Evolutionary conservation across 2,113 vertebrate species (phyloP).

Genomic region (Capra hircus): DNA sequence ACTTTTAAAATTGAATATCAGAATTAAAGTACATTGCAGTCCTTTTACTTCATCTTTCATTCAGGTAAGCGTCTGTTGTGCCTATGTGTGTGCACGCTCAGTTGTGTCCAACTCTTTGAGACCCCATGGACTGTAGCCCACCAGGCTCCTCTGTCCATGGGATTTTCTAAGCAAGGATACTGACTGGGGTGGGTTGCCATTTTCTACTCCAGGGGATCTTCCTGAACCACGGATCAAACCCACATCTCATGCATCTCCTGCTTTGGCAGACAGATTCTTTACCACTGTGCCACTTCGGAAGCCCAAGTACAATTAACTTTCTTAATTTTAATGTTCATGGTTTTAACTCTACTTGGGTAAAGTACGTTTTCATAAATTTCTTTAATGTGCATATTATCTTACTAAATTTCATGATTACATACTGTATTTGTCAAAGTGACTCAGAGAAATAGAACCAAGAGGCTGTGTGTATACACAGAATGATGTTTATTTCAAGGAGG

Average conservation of each 20-base stretch:
- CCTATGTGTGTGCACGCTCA: neutral
- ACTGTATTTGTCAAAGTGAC: neutral
- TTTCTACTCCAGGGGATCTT: neutral
- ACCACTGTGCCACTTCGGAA: neutral
- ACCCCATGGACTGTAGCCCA: neutral
- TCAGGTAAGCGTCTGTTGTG: neutral
- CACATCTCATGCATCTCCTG: neutral
- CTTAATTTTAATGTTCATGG: neutral
- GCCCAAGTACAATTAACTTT: neutral
- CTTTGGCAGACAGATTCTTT: neutral
- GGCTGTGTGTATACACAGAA: neutral
- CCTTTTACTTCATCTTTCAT: neutral
- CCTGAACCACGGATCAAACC: neutral
- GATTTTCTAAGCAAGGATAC: neutral
- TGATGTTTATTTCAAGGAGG: neutral
- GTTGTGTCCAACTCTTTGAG: rapidly evolving
- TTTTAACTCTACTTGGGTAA: neutral
- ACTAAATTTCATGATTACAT: neutral
- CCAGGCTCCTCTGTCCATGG: neutral
- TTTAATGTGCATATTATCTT: neutral
- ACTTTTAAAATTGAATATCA: neutral
- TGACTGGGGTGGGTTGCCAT: neutral
- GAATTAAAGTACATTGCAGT: neutral
- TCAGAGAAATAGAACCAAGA: neutral
- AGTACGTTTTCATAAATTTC: neutral